These are phyloP conservation scores for Cyrtonyx montezumae DNA, from an alignment of 2,113 vertebrate genomes.

Conservation along the genomic window DNA sequence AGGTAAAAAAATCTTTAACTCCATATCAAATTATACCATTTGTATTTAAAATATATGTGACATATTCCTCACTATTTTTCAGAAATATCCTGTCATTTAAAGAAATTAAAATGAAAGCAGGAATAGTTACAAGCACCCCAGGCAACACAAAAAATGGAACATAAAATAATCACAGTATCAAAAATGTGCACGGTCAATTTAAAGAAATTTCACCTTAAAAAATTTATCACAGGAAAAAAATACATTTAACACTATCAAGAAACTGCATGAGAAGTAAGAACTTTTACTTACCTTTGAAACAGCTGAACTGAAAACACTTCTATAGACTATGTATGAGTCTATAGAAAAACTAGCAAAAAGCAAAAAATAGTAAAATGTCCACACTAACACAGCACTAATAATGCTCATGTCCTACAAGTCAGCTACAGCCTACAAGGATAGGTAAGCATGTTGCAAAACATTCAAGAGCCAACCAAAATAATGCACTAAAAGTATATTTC, in stretches of 20 bases:
- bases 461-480: neutral
- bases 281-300: rapidly evolving
- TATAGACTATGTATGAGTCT: neutral
- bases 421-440: neutral
- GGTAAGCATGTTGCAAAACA: neutral
- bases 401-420: rapidly evolving
- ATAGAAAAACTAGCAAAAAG: too few relatives aligned
- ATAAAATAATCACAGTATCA: neutral
- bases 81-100: neutral
- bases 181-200: neutral
- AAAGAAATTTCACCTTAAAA: neutral
- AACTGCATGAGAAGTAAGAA: neutral
- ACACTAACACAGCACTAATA: neutral
- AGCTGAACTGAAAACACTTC: neutral
- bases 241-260: neutral
- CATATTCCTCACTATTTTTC: neutral
- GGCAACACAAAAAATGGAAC: neutral
- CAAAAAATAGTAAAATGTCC: neutral
- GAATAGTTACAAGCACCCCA: neutral
- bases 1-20: neutral
- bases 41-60: neutral
- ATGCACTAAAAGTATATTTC: neutral
- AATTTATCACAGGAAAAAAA: neutral
- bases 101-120: neutral
- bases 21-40: neutral